Evolutionary conservation across 2,888 invertebrate genomes (phyloP).

Genomic region (Lapara coniferarum): DNA sequence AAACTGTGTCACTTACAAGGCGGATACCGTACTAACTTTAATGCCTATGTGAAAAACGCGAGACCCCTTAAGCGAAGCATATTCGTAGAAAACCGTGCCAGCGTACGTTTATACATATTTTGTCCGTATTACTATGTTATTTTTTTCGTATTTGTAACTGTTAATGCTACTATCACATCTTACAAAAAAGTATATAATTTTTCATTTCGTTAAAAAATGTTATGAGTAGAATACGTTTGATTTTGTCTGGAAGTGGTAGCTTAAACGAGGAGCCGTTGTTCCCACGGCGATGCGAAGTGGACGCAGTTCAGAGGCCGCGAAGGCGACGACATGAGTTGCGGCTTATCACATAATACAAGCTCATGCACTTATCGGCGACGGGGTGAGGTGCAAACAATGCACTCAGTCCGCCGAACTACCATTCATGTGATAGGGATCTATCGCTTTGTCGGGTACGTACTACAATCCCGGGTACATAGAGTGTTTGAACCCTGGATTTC

Average conservation of each 20-base stretch:
- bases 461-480: no score
- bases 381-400: no score
- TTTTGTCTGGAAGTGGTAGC: slow-evolving; percentile 21
- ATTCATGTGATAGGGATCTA: no score
- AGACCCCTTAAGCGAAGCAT: slow-evolving; percentile 53
- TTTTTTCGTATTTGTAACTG: slow-evolving; percentile 30
- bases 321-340: neutral
- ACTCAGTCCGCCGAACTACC: no score
- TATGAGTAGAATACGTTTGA: slow-evolving; percentile 32
- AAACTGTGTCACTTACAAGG: slow-evolving; percentile 25
- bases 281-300: neutral
- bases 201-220: slow-evolving; percentile 45
- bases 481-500: no score
- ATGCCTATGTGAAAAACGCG: slow-evolving; percentile 32
- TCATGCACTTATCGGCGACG: neutral
- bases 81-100: slow-evolving; percentile 46
- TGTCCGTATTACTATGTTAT: slow-evolving; percentile 41
- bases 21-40: slow-evolving; percentile 20
- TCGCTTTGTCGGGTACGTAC: no score
- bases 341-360: neutral
- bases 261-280: neutral
- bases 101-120: slow-evolving; percentile 50
- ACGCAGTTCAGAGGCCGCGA: neutral
- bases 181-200: slow-evolving; percentile 46
- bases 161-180: slow-evolving; percentile 71